Percentiles rank a stretch among this genome's conserved stretches.
Evolutionary conservation across 2,888 invertebrate genomes (phyloP).

Genomic region (Reticulitermes lucifugus): DNA sequence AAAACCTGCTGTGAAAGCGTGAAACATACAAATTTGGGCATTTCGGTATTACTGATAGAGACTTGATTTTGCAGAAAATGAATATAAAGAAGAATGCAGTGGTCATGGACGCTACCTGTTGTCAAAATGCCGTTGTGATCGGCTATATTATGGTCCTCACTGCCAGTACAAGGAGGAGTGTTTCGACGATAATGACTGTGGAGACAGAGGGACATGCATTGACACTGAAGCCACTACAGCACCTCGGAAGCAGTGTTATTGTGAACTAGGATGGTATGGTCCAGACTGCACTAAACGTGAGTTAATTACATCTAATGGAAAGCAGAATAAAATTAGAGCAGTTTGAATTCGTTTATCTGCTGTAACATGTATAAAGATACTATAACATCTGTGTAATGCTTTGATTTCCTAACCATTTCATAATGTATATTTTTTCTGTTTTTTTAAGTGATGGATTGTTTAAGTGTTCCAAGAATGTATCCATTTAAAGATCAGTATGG

Average conservation of each 20-base stretch:
- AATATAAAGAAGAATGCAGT: slow-evolving; percentile 86
- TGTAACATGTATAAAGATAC: no score
- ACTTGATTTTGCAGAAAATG: slow-evolving; percentile 68
- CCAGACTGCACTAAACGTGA: slow-evolving; percentile 85
- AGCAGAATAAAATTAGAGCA: no score
- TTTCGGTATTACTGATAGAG: background rate
- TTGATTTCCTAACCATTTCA: no score
- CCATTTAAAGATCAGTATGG: no score
- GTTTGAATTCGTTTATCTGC: no score
- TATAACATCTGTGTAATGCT: no score
- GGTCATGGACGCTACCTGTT: slow-evolving; percentile 85
- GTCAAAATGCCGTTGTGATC: slow-evolving; percentile 83
- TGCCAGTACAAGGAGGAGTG: slow-evolving; percentile 95
- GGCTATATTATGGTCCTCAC: slow-evolving; percentile 81
- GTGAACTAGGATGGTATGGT: slow-evolving; percentile 90
- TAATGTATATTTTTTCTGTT: no score
- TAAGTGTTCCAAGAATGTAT: no score
- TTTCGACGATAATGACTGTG: slow-evolving; percentile 85
- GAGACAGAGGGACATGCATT: slow-evolving; percentile 85
- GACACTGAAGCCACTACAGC: slow-evolving; percentile 83
- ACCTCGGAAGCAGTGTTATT: slow-evolving; percentile 89
- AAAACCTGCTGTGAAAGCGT: no score
- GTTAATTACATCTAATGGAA: slow-evolving; percentile 57
- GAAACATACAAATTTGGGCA: background rate
- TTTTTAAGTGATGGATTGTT: no score